A percentile compares a stretch with the other conserved stretches of the same genome.
These are phyloP conservation scores for Salvelinus alpinus DNA, from an alignment of 2,113 vertebrate species.

Conservation along the genomic window DNA sequence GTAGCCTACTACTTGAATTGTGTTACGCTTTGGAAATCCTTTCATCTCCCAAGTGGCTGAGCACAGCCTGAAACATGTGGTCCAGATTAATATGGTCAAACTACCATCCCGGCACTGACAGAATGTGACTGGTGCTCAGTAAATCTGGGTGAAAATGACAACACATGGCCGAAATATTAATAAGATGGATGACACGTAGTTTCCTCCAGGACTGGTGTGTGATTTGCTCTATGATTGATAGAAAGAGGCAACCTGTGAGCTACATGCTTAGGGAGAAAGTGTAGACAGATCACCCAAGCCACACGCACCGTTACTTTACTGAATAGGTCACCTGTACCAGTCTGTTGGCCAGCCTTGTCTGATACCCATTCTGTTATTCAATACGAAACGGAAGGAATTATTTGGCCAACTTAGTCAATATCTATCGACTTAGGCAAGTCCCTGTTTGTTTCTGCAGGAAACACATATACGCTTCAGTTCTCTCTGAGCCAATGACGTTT, in stretches of 20 bases:
- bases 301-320: background rate
- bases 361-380: too few relatives aligned
- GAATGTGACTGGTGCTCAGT: background rate
- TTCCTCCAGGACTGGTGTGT: background rate
- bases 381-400: too few relatives aligned
- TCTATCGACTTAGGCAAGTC: too few relatives aligned
- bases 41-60: too few relatives aligned
- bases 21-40: too few relatives aligned
- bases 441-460: too few relatives aligned
- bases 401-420: too few relatives aligned
- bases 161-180: slow-evolving; percentile 6
- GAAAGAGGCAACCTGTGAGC: background rate
- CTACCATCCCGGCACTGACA: background rate
- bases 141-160: background rate
- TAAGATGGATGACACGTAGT: background rate
- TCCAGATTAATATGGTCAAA: background rate
- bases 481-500: too few relatives aligned
- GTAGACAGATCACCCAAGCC: background rate
- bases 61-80: background rate
- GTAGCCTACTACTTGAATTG: too few relatives aligned
- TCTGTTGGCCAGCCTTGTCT: too few relatives aligned
- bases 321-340: too few relatives aligned
- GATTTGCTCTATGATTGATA: slow-evolving; percentile 3
- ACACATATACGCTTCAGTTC: too few relatives aligned
- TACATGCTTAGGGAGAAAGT: background rate